Evolutionary conservation across 2,797 vertebrate species (phyloP).

Genomic region (Gila robusta): DNA sequence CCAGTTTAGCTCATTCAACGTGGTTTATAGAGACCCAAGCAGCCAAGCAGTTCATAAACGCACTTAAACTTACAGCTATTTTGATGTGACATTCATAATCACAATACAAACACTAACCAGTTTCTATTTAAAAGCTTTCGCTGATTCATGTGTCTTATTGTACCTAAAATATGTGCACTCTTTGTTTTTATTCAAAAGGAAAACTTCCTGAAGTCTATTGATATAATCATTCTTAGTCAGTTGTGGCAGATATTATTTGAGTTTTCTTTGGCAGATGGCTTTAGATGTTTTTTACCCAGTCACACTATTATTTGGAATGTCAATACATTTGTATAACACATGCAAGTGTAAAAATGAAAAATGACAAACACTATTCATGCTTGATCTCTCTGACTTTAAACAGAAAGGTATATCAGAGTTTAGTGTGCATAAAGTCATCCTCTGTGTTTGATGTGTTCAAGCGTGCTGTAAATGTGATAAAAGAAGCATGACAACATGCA

Average conservation of each 20-base stretch:
- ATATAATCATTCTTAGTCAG: background rate
- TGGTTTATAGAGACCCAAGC: background rate
- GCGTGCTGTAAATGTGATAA: constrained; percentile 14
- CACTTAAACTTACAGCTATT: background rate
- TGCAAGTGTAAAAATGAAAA: background rate
- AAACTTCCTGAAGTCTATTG: background rate
- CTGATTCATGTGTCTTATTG: background rate
- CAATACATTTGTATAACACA: background rate
- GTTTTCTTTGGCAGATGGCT: background rate
- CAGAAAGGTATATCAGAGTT: background rate
- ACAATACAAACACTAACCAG: constrained; percentile 16
- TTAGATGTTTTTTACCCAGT: background rate
- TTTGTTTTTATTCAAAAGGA: constrained; percentile 17
- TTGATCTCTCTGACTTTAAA: background rate
- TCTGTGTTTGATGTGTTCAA: background rate
- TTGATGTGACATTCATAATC: constrained; percentile 15
- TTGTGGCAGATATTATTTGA: constrained; percentile 3
- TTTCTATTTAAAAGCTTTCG: constrained; percentile 10
- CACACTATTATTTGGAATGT: background rate
- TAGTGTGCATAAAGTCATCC: background rate
- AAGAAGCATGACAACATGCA: background rate
- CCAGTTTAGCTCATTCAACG: constrained; percentile 10
- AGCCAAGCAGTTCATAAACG: background rate
- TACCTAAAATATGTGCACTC: constrained; percentile 16
- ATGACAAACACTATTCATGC: background rate